Conservation (phyloP, 1,140 invertebrate species). For the Drosophila ananassae region DNA sequence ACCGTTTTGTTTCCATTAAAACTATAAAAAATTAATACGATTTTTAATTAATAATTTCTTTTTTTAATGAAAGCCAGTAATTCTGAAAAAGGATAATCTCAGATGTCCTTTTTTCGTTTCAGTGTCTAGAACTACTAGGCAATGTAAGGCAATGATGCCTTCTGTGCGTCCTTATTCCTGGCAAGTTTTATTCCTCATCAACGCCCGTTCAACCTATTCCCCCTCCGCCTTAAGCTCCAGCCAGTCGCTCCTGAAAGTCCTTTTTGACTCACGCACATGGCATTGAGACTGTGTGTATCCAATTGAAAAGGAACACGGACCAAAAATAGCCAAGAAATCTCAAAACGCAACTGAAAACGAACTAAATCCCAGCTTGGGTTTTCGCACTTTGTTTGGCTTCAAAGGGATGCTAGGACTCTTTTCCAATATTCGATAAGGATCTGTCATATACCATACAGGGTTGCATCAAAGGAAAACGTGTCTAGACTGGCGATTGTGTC, state of each 20-base stretch:
- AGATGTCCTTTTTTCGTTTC: neutral
- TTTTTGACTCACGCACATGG: conserved; percentile 29
- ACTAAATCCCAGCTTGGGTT: conserved; percentile 51
- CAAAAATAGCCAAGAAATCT: conserved; percentile 36
- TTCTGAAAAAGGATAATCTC: neutral
- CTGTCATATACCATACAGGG: conserved; percentile 5
- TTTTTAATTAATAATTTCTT: too few species aligned
- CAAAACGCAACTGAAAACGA: conserved; percentile 72
- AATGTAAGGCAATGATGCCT: conserved; percentile 13
- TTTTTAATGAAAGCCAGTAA: too few species aligned
- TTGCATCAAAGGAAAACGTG: conserved; percentile 8
- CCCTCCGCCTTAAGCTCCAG: conserved; percentile 7
- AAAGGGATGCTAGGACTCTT: conserved; percentile 34
- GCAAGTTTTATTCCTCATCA: conserved; percentile 61
- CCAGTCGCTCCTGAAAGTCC: conserved; percentile 32
- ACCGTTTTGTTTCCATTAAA: neutral
- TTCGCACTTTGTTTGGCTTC: conserved; percentile 30
- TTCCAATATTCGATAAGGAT: conserved; percentile 23
- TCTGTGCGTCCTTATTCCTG: conserved; percentile 26
- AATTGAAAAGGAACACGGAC: conserved; percentile 57
- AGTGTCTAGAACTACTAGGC: conserved; percentile 42
- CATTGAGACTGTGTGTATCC: conserved; percentile 55
- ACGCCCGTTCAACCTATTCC: conserved; percentile 49
- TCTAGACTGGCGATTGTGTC: neutral
- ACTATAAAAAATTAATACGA: too few species aligned